Evolutionary conservation across 2,113 vertebrate species (phyloP).

Genomic region (Urocynchramus pylzowi): DNA sequence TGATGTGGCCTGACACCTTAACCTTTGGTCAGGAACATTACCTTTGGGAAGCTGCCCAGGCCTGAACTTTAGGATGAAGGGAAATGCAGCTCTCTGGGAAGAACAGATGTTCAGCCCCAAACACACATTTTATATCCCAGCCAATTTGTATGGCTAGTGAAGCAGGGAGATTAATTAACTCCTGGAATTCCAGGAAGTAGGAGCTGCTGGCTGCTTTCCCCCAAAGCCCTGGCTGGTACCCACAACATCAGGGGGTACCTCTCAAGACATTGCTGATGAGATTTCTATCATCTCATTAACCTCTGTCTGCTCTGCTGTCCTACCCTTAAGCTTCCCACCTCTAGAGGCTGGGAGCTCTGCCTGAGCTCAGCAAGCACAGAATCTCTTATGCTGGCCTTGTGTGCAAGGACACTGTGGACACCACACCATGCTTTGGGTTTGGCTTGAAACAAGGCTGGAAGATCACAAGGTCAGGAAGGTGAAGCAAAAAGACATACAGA

Average conservation of each 20-base stretch:
- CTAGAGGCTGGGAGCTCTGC: background rate
- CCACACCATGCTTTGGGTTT: background rate
- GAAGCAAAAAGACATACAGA: background rate
- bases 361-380: background rate
- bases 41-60: background rate
- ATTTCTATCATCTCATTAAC: background rate
- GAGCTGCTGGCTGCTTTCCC: background rate
- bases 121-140: background rate
- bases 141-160: background rate
- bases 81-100: background rate
- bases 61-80: background rate
- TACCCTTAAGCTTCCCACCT: background rate
- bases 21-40: background rate
- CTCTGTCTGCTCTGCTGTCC: background rate
- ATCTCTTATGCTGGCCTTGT: background rate
- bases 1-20: background rate
- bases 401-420: background rate
- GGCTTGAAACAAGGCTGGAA: background rate
- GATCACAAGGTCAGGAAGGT: background rate
- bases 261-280: background rate
- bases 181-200: background rate
- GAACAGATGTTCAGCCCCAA: background rate
- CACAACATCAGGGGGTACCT: background rate
- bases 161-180: background rate
- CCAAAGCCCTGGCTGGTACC: background rate